These are phyloP conservation scores for Lithophane semibrunnea DNA, from an alignment of 2,888 invertebrate species.

Conservation along the genomic window DNA sequence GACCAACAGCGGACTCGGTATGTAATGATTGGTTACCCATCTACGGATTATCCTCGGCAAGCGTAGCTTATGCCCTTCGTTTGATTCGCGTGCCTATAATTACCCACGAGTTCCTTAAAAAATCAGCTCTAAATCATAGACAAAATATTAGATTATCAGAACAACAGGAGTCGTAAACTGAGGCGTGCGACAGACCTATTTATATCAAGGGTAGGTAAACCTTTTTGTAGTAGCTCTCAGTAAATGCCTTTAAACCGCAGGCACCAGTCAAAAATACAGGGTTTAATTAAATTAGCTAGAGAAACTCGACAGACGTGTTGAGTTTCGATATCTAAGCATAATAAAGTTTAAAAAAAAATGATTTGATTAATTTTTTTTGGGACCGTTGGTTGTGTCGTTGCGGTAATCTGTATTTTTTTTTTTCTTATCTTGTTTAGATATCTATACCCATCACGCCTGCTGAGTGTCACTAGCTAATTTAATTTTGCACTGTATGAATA, in stretches of 20 bases:
- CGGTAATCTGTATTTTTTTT: too few relatives aligned
- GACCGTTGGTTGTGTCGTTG: background rate
- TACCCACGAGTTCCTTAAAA: background rate
- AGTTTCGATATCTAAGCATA: background rate
- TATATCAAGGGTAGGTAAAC: background rate
- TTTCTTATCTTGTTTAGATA: too few relatives aligned
- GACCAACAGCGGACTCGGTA: too few relatives aligned
- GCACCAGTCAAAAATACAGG: background rate
- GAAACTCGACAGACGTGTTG: background rate
- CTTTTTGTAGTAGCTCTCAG: background rate
- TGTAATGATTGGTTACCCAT: too few relatives aligned
- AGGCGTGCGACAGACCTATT: background rate
- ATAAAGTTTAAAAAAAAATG: background rate
- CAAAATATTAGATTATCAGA: background rate
- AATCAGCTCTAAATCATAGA: background rate
- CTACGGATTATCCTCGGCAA: background rate
- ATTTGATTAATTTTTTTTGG: background rate
- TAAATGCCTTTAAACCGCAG: conserved; percentile 16
- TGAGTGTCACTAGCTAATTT: background rate
- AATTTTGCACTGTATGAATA: background rate
- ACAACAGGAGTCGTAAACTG: background rate
- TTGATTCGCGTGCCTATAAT: background rate
- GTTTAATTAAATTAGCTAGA: background rate
- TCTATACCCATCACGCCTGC: background rate
- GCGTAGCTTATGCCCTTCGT: background rate